These are phyloP conservation scores for Dendrolimus pini DNA, from an alignment of 2,888 invertebrate genomes.

Conservation along the genomic window DNA sequence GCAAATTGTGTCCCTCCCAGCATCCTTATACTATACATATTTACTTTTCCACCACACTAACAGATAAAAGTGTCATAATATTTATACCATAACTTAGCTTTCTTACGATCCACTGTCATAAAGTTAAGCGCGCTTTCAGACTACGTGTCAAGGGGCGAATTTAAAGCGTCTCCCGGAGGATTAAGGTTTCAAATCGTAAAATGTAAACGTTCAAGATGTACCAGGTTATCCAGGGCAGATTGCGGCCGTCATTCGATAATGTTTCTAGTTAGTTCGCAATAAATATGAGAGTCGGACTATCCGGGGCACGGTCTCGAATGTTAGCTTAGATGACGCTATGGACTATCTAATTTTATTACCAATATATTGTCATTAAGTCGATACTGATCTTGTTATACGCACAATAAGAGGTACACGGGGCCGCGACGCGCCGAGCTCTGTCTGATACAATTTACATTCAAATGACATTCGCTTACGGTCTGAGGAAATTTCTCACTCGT, in stretches of 20 bases:
- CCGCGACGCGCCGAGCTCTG: conserved; percentile 40
- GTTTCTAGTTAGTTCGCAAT: conserved; percentile 71
- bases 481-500: conserved; percentile 69
- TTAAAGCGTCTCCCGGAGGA: conserved; percentile 33
- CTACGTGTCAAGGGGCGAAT: conserved; percentile 24
- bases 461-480: conserved; percentile 68
- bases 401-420: conserved; percentile 65
- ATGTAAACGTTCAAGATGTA: conserved; percentile 33
- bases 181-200: conserved; percentile 50
- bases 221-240: conserved; percentile 50
- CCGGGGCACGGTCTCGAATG: conserved; percentile 44
- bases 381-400: conserved; percentile 77
- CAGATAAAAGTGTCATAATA: conserved; percentile 74
- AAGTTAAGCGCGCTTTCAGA: conserved; percentile 56
- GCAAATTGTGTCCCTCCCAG: conserved; percentile 40
- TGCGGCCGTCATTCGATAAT: conserved; percentile 62
- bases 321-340: conserved; percentile 63
- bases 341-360: conserved; percentile 76
- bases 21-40: conserved; percentile 43
- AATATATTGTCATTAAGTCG: conserved; percentile 77
- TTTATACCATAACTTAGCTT: conserved; percentile 69
- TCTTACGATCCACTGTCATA: conserved; percentile 67
- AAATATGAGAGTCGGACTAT: conserved; percentile 63
- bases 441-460: conserved; percentile 71
- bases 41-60: conserved; percentile 64